Base-by-base conservation (phyloP, 35 echinoderm and acorn worm genomes). In the Strongylocentrotus purpuratus region DNA sequence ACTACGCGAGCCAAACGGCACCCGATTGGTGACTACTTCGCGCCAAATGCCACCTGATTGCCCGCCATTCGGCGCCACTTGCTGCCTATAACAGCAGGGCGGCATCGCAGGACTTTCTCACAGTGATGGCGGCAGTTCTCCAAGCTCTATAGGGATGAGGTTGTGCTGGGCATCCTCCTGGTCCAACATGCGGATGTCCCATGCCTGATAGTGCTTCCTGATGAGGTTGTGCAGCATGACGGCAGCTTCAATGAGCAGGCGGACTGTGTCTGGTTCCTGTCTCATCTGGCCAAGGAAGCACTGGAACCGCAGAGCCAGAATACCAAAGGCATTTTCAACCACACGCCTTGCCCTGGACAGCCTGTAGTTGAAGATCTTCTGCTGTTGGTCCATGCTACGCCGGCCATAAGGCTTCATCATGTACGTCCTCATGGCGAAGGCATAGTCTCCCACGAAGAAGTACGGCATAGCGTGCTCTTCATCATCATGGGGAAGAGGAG, bases 361-460 rank as follows among this genome's bases (percentile, higher is more conserved):
- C 35, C 86, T 33, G 65, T 96, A 96, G 58, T 96, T 96, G 96
- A 95, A 96, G 32, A 96, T 78, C 33, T 86, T 85, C 71, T 94
- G 28, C 58, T 94, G 33, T 88, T 65, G 32, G 33, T 91, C 61
- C 9, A 96, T n/a, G 45, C 92, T 85, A 28, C 92, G 47, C 11
- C 87, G 13, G 33, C 85, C 32, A 88, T 95, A 97, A 18, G 96
- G 96, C 71, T 95, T 97, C 94, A 97, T 93, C 20, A 95, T 78
- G 89, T 93, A 61, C 7, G 32, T 86, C 71, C 78, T 97, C 41
- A 95, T n/a, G 7, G 91, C 41, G 91, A 97, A 97, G 15, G 88
- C 88, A 93, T 95, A 94, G 86, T 95, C 94, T 94, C 85, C 95
- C 22, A 87, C 78, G 25, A 96, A 48, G 45, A 92, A 32, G 85